A percentile compares a stretch with the other conserved stretches of the same genome.
These are phyloP conservation scores for Ploceus nigricollis DNA, from an alignment of 2,113 vertebrate genomes.

Conservation along the genomic window DNA sequence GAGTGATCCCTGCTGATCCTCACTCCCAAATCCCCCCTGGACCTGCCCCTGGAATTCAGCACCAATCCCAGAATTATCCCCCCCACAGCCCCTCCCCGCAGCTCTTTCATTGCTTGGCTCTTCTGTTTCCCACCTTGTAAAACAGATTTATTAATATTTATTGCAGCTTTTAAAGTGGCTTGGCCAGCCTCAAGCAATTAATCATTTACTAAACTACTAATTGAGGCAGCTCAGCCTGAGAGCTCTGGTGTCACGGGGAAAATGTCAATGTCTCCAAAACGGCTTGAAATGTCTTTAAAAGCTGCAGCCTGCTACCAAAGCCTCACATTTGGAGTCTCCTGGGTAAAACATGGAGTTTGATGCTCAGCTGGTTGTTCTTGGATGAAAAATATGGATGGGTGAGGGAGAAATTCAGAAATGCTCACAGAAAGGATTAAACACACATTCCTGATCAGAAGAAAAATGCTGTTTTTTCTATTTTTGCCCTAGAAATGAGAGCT, in stretches of 20 bases:
- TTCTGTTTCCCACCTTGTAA: neutral
- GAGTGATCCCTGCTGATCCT: neutral
- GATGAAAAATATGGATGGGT: neutral
- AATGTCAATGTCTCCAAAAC: neutral
- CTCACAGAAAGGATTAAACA: neutral
- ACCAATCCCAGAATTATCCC: neutral
- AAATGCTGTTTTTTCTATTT: neutral
- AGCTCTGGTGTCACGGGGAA: neutral
- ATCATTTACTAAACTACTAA: neutral
- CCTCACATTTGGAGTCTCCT: neutral
- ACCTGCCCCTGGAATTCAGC: neutral
- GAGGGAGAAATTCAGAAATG: neutral
- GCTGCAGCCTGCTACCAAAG: neutral
- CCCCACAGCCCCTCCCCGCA: neutral
- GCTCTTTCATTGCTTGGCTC: neutral
- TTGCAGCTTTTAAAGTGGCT: neutral
- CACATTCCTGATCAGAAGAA: neutral
- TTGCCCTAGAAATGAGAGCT: neutral
- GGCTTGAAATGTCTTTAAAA: neutral
- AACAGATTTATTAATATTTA: neutral
- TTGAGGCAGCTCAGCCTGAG: neutral
- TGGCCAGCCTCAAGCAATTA: neutral
- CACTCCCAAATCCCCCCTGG: neutral
- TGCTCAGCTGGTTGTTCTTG: neutral
- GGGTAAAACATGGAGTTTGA: fast-evolving